These are phyloP conservation scores for Cyrtorhinus lividipennis DNA, from an alignment of 1,140 invertebrate species.

Conservation along the genomic window DNA sequence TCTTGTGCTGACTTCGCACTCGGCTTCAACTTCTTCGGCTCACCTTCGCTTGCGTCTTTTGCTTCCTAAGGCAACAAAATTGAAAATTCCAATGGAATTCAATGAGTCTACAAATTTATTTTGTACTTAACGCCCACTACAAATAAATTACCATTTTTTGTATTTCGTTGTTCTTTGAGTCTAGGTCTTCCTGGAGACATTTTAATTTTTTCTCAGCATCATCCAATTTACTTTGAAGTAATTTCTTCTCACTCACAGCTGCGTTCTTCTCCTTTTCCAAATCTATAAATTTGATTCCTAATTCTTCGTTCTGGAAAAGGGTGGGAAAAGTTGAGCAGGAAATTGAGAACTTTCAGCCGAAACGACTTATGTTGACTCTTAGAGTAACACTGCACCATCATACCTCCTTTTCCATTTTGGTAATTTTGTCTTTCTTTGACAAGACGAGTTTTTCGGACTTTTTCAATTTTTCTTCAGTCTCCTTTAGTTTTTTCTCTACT, in stretches of 20 bases:
- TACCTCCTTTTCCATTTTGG: constrained; percentile 41
- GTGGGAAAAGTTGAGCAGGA: no score
- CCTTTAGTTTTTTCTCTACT: constrained; percentile 32
- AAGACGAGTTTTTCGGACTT: constrained; percentile 39
- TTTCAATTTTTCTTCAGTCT: constrained; percentile 43
- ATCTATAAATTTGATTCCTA: constrained; percentile 16
- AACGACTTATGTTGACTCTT: no score
- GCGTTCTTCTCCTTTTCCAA: constrained; percentile 17
- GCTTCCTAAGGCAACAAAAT: no score
- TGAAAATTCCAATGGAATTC: no score
- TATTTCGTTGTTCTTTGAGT: constrained; percentile 38
- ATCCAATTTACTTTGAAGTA: constrained; percentile 11
- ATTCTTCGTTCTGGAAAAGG: constrained; percentile 13
- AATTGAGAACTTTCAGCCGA: no score
- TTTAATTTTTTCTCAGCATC: constrained; percentile 19
- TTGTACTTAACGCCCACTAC: no score
- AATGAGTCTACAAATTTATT: no score
- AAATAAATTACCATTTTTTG: constrained; percentile 36
- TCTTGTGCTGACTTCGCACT: constrained; percentile 34
- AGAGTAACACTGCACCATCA: no score
- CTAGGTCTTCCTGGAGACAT: constrained; percentile 33
- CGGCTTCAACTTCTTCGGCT: constrained; percentile 25
- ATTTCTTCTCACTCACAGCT: constrained; percentile 11
- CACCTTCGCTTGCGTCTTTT: not conserved
- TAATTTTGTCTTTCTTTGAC: constrained; percentile 41